Evolutionary conservation across 2,113 vertebrate genomes (phyloP).

Genomic region (Ailurus styani): DNA sequence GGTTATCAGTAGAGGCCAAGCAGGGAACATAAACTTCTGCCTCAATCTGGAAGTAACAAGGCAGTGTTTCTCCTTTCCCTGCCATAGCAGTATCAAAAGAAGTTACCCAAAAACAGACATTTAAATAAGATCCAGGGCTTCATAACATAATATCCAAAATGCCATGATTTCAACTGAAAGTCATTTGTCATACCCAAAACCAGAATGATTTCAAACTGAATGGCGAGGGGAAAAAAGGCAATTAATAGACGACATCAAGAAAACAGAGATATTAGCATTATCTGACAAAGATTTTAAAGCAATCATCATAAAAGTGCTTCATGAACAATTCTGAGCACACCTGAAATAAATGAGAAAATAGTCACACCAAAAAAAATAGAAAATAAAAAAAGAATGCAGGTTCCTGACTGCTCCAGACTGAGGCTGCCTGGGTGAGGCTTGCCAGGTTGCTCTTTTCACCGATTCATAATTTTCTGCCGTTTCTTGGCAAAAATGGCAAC

Average conservation of each 20-base stretch:
- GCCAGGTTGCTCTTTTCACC: too few species aligned
- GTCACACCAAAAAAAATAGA: not conserved
- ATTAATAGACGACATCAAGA: not conserved
- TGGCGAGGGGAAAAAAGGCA: not conserved
- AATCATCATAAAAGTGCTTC: not conserved
- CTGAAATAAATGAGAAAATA: not conserved
- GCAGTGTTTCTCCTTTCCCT: not conserved
- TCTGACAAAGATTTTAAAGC: not conserved
- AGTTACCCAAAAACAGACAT: not conserved
- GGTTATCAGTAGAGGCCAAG: not conserved
- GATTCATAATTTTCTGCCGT: too few species aligned
- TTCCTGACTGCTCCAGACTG: too few species aligned
- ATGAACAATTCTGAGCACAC: not conserved
- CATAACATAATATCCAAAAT: not conserved
- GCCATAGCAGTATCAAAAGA: not conserved
- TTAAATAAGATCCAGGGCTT: not conserved
- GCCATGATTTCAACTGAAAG: not conserved
- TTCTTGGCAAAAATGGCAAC: too few species aligned
- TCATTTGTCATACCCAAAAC: not conserved
- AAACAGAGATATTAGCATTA: not conserved
- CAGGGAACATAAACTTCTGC: not conserved
- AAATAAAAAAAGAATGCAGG: not conserved
- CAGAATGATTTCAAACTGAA: not conserved
- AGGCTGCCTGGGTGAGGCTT: too few species aligned
- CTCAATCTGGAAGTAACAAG: not conserved